Evolutionary conservation across 35 echinoderm and acorn worm species (phyloP).

Genomic region (Hemicentrotus pulcherrimus): DNA sequence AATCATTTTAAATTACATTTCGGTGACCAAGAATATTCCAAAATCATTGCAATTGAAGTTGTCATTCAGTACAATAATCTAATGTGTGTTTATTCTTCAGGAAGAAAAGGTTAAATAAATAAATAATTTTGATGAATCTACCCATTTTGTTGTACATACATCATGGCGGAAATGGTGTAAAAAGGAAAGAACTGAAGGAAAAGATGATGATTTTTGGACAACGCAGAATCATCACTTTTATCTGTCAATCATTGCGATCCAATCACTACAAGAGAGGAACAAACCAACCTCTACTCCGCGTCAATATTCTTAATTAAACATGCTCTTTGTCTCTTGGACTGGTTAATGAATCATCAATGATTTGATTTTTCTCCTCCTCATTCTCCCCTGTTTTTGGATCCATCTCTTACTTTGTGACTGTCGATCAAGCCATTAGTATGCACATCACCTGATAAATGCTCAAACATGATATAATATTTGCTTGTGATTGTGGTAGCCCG

Average conservation of each 20-base stretch:
- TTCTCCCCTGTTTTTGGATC: not conserved
- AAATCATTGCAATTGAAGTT: no score
- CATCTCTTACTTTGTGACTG: not conserved
- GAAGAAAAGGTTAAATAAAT: no score
- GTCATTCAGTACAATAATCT: no score
- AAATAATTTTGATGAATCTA: no score
- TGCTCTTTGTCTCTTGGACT: not conserved
- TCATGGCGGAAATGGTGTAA: not conserved
- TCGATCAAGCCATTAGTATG: not conserved
- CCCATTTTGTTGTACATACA: no score
- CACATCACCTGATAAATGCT: not conserved
- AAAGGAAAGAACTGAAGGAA: not conserved
- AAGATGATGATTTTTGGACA: not conserved
- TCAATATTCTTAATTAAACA: constrained; percentile 20
- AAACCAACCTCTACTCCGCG: not conserved
- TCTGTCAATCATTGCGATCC: not conserved
- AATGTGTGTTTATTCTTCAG: no score
- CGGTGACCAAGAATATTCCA: no score
- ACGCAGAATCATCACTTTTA: not conserved
- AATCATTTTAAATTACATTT: no score
- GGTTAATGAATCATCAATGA: constrained; percentile 11
- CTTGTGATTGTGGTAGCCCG: not conserved
- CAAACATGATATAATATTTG: not conserved
- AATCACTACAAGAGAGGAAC: not conserved
- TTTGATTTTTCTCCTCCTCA: not conserved